Evolutionary conservation across 2,797 vertebrate species (phyloP).

Genomic region (Spheniscus humboldti): DNA sequence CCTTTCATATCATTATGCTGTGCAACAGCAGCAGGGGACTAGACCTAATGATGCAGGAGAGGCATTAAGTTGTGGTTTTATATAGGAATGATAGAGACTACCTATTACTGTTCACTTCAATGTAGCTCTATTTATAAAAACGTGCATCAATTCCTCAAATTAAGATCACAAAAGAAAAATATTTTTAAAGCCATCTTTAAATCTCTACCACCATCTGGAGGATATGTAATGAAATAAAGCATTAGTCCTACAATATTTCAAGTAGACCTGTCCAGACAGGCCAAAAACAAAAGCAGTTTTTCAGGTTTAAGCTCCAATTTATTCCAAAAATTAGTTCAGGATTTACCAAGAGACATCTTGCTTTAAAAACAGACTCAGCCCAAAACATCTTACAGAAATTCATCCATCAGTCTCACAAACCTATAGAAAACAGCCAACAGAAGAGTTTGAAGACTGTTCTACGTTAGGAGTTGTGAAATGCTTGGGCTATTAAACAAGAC

Average conservation of each 20-base stretch:
- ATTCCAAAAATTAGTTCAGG: background rate
- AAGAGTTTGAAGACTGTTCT: background rate
- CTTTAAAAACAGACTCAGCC: background rate
- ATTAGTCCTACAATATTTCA: background rate
- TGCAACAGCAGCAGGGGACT: background rate
- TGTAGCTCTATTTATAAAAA: background rate
- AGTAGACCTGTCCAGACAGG: background rate
- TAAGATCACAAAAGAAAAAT: background rate
- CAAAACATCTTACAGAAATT: background rate
- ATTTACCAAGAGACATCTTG: background rate
- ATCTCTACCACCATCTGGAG: constrained; percentile 67
- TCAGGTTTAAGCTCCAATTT: background rate
- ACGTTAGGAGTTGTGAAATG: background rate
- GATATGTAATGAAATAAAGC: background rate
- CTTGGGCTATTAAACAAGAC: background rate
- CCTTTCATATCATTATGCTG: background rate
- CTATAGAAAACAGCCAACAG: background rate
- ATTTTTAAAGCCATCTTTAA: background rate
- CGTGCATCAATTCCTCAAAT: background rate
- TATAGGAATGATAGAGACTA: background rate
- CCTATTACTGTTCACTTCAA: background rate
- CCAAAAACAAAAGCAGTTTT: background rate
- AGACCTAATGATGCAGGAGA: background rate
- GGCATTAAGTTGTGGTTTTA: background rate
- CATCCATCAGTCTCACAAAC: background rate